Percentiles rank a stretch among this genome's conserved stretches.
Conservation (phyloP, 2,888 invertebrate genomes). For the Ochropleura plecta region DNA sequence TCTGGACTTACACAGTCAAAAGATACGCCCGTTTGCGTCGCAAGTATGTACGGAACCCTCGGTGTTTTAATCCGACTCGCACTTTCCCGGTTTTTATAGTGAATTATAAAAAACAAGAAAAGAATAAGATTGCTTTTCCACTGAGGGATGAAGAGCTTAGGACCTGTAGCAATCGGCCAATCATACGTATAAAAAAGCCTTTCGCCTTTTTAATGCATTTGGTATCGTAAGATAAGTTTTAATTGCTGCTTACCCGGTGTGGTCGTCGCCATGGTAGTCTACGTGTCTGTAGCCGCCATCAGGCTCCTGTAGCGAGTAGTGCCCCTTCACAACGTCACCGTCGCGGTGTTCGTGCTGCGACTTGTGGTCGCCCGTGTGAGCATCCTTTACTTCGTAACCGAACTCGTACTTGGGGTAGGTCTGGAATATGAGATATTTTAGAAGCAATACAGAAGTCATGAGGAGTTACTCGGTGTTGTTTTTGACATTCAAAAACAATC, state of each 20-base stretch:
- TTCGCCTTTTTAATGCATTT: no score
- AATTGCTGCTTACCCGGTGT: slow-evolving; percentile 78
- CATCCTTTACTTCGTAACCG: slow-evolving; percentile 77
- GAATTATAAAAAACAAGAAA: no score
- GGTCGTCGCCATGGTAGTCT: slow-evolving; percentile 87
- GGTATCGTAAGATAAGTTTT: background rate
- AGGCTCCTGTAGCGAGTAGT: slow-evolving; percentile 83
- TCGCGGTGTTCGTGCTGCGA: slow-evolving; percentile 86
- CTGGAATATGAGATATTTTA: slow-evolving; percentile 50
- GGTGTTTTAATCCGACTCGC: no score
- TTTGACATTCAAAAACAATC: background rate
- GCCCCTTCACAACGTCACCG: slow-evolving; percentile 82
- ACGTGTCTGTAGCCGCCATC: slow-evolving; percentile 88
- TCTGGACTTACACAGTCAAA: no score
- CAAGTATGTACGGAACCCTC: no score
- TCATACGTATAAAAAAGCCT: no score
- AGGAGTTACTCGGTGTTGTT: background rate
- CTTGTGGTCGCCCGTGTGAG: slow-evolving; percentile 89
- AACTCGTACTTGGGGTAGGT: slow-evolving; percentile 73
- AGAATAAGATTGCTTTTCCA: no score
- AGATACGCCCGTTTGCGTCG: no score
- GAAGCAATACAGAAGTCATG: background rate
- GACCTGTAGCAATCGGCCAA: no score
- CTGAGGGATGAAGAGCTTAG: no score
- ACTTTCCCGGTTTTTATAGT: no score